A percentile compares a stretch with the other conserved stretches of the same genome.
These are phyloP conservation scores for Panthera uncia DNA, from an alignment of 2,113 vertebrate genomes.

Conservation along the genomic window DNA sequence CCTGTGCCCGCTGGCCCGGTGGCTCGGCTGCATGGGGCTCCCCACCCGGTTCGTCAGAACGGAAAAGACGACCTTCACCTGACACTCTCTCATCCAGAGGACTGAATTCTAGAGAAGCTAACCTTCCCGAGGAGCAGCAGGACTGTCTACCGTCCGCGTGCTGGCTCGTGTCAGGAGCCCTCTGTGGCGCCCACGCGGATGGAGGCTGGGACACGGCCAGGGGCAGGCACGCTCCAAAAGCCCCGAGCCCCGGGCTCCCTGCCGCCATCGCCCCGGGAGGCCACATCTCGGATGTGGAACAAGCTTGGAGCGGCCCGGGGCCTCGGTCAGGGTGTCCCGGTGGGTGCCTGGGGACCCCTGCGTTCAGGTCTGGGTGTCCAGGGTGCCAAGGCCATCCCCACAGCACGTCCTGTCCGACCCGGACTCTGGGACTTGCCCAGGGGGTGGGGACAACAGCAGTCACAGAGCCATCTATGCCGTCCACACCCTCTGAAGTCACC, in stretches of 20 bases:
- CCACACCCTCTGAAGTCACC: background rate
- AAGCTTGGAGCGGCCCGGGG: background rate
- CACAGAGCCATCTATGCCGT: background rate
- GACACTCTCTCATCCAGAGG: background rate
- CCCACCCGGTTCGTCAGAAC: background rate
- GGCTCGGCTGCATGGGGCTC: background rate
- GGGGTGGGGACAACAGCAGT: background rate
- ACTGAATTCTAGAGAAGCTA: background rate
- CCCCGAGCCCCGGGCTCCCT: background rate
- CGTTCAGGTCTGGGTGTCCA: background rate
- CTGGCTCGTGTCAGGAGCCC: too few species aligned
- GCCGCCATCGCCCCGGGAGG: background rate
- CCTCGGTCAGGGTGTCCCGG: background rate
- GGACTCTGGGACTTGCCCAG: background rate
- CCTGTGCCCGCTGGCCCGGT: background rate
- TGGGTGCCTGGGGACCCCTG: background rate
- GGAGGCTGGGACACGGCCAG: background rate
- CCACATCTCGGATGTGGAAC: background rate
- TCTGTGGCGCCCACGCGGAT: rapidly evolving
- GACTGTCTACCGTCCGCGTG: too few species aligned
- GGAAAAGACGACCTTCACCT: background rate
- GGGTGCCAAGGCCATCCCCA: background rate
- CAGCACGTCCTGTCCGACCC: background rate
- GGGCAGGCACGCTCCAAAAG: rapidly evolving
- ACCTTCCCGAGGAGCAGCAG: rapidly evolving